Percentiles rank a stretch among this genome's conserved stretches.
These are phyloP conservation scores for Drosophila tropicalis DNA, from an alignment of 1,140 invertebrate species.

Conservation along the genomic window DNA sequence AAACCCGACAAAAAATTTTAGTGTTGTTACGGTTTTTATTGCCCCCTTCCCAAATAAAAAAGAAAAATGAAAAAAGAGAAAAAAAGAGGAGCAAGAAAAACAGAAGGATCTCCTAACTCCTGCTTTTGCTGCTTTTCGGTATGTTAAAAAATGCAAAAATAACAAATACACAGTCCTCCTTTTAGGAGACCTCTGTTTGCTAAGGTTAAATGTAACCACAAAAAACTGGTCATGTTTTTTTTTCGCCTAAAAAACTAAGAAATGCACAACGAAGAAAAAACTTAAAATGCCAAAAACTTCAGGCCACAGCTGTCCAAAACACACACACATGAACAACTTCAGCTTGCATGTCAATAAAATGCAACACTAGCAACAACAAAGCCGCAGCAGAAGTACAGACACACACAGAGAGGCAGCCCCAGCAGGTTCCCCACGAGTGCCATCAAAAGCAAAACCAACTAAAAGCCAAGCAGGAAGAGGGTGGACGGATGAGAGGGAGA, in stretches of 20 bases:
- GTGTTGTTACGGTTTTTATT: slow-evolving; percentile 63
- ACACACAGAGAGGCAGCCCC: slow-evolving; percentile 6
- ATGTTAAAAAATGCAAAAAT: slow-evolving; percentile 48
- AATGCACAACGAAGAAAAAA: slow-evolving; percentile 43
- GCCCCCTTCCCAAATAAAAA: slow-evolving; percentile 30
- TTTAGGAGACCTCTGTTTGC: slow-evolving; percentile 22
- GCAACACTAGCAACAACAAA: slow-evolving; percentile 32
- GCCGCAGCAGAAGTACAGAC: slow-evolving; percentile 5
- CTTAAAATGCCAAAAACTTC: slow-evolving; percentile 44
- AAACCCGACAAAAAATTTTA: slow-evolving; percentile 62
- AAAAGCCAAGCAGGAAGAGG: slow-evolving; percentile 38
- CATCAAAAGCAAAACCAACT: slow-evolving; percentile 68
- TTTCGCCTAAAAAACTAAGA: slow-evolving; percentile 44
- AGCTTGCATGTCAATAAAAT: slow-evolving; percentile 67
- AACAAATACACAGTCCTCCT: slow-evolving; percentile 22
- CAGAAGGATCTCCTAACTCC: not conserved
- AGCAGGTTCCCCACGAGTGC: slow-evolving; percentile 50
- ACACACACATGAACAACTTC: slow-evolving; percentile 26
- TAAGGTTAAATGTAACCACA: slow-evolving; percentile 60
- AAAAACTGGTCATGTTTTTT: slow-evolving; percentile 27
- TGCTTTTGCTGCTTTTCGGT: slow-evolving; percentile 22
- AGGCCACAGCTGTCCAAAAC: slow-evolving; percentile 44
- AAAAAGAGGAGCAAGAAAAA: slow-evolving; percentile 6
- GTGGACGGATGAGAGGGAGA: not conserved
- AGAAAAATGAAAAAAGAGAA: not conserved